Conservation (phyloP, 2,113 vertebrate genomes). For the Caracal caracal region DNA sequence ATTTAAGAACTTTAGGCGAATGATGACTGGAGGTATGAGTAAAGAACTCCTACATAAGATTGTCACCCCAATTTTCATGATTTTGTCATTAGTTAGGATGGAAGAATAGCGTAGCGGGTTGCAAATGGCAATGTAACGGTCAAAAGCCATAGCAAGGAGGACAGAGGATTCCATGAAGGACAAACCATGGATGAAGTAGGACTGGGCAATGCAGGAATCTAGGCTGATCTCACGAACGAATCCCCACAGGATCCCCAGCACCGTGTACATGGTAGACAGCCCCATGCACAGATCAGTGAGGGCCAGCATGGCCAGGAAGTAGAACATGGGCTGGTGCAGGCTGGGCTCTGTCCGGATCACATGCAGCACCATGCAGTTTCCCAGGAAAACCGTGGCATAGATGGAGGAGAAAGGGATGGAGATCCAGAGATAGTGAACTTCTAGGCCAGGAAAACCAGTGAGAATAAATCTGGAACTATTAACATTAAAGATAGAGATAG, state of each 20-base stretch:
- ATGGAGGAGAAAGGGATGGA: slow-evolving; percentile 69
- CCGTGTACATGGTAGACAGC: slow-evolving; percentile 58
- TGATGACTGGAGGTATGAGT: slow-evolving; percentile 57
- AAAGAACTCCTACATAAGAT: slow-evolving; percentile 54
- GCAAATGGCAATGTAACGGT: slow-evolving; percentile 66
- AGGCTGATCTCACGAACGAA: slow-evolving; percentile 45
- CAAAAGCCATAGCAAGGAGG: slow-evolving; percentile 63
- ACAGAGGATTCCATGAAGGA: slow-evolving; percentile 54
- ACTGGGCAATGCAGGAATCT: slow-evolving; percentile 69
- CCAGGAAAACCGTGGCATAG: slow-evolving; percentile 37
- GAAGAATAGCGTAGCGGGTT: slow-evolving; percentile 54
- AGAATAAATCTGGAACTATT: slow-evolving; percentile 39
- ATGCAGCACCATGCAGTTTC: slow-evolving; percentile 57
- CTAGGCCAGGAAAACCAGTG: slow-evolving; percentile 70
- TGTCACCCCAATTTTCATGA: slow-evolving; percentile 17
- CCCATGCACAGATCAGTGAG: slow-evolving; percentile 65
- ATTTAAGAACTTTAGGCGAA: slow-evolving; percentile 58
- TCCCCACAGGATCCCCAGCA: slow-evolving; percentile 63
- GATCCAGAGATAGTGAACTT: slow-evolving; percentile 68
- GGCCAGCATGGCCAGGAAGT: slow-evolving; percentile 62
- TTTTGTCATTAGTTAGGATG: slow-evolving; percentile 27
- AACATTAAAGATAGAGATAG: background rate
- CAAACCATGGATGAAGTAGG: slow-evolving; percentile 61
- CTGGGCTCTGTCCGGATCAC: slow-evolving; percentile 57
- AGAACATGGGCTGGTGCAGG: slow-evolving; percentile 71